A percentile compares a stretch with the other conserved stretches of the same genome.
Conservation (phyloP, 2,888 invertebrate species). For the Ferdinandea cuprea region DNA sequence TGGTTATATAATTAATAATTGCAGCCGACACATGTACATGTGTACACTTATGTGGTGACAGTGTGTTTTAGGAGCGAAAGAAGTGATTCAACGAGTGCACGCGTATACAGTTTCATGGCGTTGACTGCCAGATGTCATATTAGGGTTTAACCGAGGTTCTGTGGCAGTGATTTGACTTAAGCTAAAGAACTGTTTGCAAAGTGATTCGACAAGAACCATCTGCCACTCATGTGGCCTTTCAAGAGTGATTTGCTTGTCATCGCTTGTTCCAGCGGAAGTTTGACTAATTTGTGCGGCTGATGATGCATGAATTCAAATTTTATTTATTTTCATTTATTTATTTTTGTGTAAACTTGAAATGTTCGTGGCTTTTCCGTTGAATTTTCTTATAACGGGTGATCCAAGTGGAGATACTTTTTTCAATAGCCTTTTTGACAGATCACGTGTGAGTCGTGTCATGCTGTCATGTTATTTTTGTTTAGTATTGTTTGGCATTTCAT, state of each 20-base stretch:
- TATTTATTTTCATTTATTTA: too few relatives aligned
- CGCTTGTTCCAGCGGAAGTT: neutral
- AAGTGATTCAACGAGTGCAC: slow-evolving; percentile 22
- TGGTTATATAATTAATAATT: slow-evolving; percentile 75
- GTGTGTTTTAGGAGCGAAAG: slow-evolving; percentile 2
- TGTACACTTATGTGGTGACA: slow-evolving; percentile 13
- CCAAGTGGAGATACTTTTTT: too few relatives aligned
- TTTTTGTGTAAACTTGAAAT: too few relatives aligned
- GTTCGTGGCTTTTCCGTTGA: too few relatives aligned
- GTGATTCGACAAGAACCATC: slow-evolving; percentile 24
- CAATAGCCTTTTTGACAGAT: too few relatives aligned
- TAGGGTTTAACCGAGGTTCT: slow-evolving; percentile 6
- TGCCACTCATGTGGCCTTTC: slow-evolving; percentile 19
- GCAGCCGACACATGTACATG: slow-evolving; percentile 61
- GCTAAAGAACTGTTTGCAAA: slow-evolving; percentile 13
- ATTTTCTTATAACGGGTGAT: too few relatives aligned
- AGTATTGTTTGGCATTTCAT: too few relatives aligned
- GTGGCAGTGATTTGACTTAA: slow-evolving; percentile 14
- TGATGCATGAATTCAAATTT: too few relatives aligned
- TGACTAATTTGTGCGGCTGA: neutral
- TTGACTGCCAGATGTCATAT: slow-evolving; percentile 42
- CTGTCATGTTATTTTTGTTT: too few relatives aligned
- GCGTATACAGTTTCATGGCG: neutral
- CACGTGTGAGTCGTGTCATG: too few relatives aligned
- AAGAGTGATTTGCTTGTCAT: neutral